Evolutionary conservation across 2,113 vertebrate genomes (phyloP).

Genomic region (Festucalex cinctus): DNA sequence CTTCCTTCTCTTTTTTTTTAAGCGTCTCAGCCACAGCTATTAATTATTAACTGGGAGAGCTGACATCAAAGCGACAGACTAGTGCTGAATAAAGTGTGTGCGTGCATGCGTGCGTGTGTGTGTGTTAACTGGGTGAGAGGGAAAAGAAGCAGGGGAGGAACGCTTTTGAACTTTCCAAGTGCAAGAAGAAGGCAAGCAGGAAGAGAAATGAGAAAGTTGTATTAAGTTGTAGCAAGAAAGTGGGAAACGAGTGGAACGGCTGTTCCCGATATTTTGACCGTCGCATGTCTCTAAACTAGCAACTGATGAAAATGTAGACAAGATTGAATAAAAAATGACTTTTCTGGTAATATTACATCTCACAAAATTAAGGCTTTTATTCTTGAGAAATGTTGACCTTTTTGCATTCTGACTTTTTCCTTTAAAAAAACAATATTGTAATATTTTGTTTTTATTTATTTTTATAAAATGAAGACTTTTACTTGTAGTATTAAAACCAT

Average conservation of each 20-base stretch:
- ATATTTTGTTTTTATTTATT: not conserved
- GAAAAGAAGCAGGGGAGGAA: not conserved
- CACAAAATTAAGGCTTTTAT: too few species aligned
- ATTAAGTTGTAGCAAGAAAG: too few species aligned
- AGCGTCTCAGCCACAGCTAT: constrained; percentile 1
- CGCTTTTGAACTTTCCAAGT: constrained; percentile 1
- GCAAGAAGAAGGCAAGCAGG: not conserved
- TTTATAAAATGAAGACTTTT: not conserved
- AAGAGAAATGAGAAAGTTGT: not conserved
- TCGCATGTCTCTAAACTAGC: too few species aligned
- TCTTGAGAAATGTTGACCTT: too few species aligned
- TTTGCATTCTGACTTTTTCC: too few species aligned
- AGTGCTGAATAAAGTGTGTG: not conserved
- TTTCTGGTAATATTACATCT: not conserved
- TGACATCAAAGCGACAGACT: not conserved
- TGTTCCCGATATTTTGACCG: not conserved
- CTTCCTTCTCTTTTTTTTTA: not conserved
- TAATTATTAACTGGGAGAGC: constrained; percentile 5
- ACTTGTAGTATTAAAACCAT: not conserved
- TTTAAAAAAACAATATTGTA: too few species aligned
- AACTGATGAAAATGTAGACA: too few species aligned
- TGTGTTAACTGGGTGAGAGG: not conserved
- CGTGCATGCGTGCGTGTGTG: not conserved
- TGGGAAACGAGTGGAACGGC: not conserved
- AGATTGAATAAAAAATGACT: too few species aligned